Evolutionary conservation across 2,113 vertebrate genomes (phyloP), one percentile per base, ranked within the genome.

Genomic region (Dasyprocta punctata): DNA sequence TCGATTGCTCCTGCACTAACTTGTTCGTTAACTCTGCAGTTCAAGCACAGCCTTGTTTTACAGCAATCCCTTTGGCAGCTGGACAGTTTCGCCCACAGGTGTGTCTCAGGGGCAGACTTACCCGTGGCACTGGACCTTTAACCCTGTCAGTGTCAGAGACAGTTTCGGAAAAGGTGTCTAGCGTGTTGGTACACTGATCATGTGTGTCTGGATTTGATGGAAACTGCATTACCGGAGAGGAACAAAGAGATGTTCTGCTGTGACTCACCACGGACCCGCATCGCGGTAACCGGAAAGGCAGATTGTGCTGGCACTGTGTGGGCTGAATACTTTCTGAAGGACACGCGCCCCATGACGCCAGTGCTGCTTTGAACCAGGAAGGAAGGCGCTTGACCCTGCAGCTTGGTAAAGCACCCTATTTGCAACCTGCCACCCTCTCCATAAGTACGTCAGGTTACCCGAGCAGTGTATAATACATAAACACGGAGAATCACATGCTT

Each of bases 21-120:
- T 98, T 98, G 91, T 94, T 96, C 95, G 93, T 78, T 92, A 89
- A 52, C 86, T 84, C 58, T 85, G 95, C 0, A 44, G 91, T 26
- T 95, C 93, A 83, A 94, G 69, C 33, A 65, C 17, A 65, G 84
- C 94, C 92, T 73, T 89, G 96, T 47, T 96, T 95, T 56, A 52
- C 22, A 87, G 12, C 16, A 81, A 94, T 17, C 30, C 24, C 83
- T 75, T 41, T 65, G 81, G 96, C 88, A 94, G 75, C 26, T 3
- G 26, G 41, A 36, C n/a, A 49, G 78, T 24, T 91, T 93, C 47
- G 3, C 1, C 49, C 49, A 41, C n/a, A 80, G 95, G 92, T 16
- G 71, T 91, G 92, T 96, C 93, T 65, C 44, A 75, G 71, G 80
- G 80, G 56, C 83, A 87, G 85, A 75, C 65, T 30, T 41, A 56